Evolutionary conservation across 2,888 invertebrate genomes (phyloP), one percentile per base, ranked within the genome.

Genomic region (Nemapogon koenigi): DNA sequence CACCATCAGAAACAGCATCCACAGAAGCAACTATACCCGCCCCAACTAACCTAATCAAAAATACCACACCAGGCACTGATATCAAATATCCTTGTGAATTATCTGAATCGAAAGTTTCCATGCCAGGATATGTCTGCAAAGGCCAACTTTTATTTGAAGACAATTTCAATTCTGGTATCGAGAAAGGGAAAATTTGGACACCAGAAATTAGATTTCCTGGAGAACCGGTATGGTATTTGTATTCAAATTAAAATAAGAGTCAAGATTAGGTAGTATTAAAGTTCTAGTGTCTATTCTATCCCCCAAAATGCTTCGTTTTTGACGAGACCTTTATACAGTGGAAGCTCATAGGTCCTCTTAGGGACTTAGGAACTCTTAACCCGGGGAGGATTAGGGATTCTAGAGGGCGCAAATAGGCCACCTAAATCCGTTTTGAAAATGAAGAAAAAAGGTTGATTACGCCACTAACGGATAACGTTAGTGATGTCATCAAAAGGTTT

Each of bases 91-190:
- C 72, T 0, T 67, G 73, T 46, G 53, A 67, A 41, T 43, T 67
- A 17, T 73, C 75, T 1, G 45, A 46, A n/a, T 62, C 65, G 8
- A 57, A 58, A 40, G 62, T 66, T 0, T 64, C 65, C 0, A 56
- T 57, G 0, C 61, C 67, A 11, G 67, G 66, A 0, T 64, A 62
- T 15, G 55, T 79, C 25, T 87, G 87, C 49, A 62, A 69, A 15
- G 84, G 83, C 0, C 78, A 83, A 46, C 53, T 86, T 19, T 62
- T 90, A 18, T 88, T 89, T 42, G 69, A 83, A 41, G 87, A 87
- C 16, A 71, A 82, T 35, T 88, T 88, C 48, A 69, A 79, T 37
- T 48, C 50, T 3, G 52, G 49, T 0, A 49, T 69, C 7, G 58
- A 72, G 1, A 72, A 81, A 40, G 66, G 71, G 1, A 68, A 68